Base-by-base conservation (phyloP, 2,113 vertebrate genomes). In the Egretta garzetta region DNA sequence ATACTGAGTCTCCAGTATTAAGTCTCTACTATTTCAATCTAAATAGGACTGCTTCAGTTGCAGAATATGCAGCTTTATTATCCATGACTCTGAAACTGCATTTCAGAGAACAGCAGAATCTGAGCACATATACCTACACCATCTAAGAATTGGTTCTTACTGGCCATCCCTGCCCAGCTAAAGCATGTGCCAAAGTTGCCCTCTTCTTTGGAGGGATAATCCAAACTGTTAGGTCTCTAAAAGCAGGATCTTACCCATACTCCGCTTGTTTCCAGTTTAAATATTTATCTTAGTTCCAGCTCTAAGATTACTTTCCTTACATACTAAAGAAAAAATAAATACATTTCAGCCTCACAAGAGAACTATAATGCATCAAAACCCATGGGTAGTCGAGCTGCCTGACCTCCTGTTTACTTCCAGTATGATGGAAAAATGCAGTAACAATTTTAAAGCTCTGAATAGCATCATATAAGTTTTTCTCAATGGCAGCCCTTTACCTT, bases 1-100 rank as follows among this genome's bases (percentile, higher is more conserved):
- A 76, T 80, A 92, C 19, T 68, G 43, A 92, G 58, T 33, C 35
- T 68, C 43, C 43, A 70, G 45, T 26, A 73, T 17, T 64, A 80
- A 90, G 39, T 45, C 45, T 64, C 84, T 47, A 66, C 41, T 62
- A 76, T 82, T 83, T 79, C 28, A 62, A 30, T 62, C 32, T 80
- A 55, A 94, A 80, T n/a, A 91, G 50, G 60, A 82, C 45, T 70
- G 58, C 53, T 75, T 86, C 58, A 12, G 35, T 80, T 52, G 56
- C 62, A 91, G 26, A 93, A 93, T 80, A 83, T 28, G 41, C 70
- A 88, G 41, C 55, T 96, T 96, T 93, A 90, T 85, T 90, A 88
- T 11, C 59, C 50, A 39, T 73, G 12, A 82, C 39, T 76, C 77
- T 20, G 14, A 91, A 92, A 91, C 0, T 72, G 72, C 60, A 55